A percentile compares a stretch with the other conserved stretches of the same genome.
Conservation (phyloP, 2,888 invertebrate genomes). For the Tipula vernalis region DNA sequence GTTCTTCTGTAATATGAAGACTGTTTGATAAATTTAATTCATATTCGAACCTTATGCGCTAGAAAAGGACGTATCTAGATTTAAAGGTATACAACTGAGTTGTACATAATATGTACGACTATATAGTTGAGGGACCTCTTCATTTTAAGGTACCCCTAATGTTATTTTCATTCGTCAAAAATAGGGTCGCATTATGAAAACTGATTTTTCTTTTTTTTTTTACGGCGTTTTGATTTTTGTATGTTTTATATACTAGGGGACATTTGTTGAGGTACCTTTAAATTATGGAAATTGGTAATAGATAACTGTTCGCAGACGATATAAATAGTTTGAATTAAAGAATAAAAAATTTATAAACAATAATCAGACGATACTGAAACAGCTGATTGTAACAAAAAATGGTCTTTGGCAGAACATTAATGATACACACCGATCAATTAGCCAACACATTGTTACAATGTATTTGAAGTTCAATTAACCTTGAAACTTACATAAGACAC, state of each 20-base stretch:
- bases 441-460: neutral
- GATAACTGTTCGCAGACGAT: too few species aligned
- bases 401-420: too few species aligned
- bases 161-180: neutral
- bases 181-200: neutral
- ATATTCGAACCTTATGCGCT: neutral
- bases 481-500: neutral
- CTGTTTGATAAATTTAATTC: neutral
- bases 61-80: neutral
- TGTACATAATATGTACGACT: neutral
- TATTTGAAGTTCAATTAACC: neutral
- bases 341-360: too few species aligned
- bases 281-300: neutral
- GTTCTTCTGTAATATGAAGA: neutral
- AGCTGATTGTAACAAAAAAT: too few species aligned
- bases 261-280: neutral
- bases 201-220: neutral
- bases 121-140: neutral
- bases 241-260: neutral
- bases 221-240: neutral
- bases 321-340: too few species aligned
- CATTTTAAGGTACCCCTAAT: neutral
- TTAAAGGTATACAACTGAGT: neutral
- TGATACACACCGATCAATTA: too few species aligned
- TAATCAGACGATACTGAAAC: neutral